A percentile compares a stretch with the other conserved stretches of the same genome.
phyloP scores from a whole-genome alignment of 2,888 invertebrate genomes.

The Kryphioiulus occultus region DNA sequence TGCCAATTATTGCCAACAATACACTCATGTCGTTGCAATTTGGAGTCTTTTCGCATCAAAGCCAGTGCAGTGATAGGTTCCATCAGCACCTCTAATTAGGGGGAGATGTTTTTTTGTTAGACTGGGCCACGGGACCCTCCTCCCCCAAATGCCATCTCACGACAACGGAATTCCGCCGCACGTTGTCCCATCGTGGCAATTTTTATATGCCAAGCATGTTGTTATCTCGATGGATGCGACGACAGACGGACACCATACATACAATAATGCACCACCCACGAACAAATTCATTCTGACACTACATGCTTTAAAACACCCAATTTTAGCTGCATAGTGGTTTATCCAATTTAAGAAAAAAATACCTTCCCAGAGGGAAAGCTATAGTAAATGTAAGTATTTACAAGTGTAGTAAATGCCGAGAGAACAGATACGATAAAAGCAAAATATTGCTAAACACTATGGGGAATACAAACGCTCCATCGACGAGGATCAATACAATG shows the following conservation, averaged over 20 bases:
- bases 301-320: neutral
- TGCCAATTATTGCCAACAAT: conserved; percentile 33
- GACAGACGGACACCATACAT: conserved; percentile 31
- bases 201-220: neutral
- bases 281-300: neutral
- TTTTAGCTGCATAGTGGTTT: conserved; percentile 21
- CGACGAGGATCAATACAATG: no score
- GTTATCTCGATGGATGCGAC: conserved; percentile 22
- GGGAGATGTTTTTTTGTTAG: neutral
- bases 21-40: neutral
- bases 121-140: conserved; percentile 28
- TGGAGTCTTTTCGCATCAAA: conserved; percentile 14
- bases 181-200: conserved; percentile 13
- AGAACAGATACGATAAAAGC: neutral
- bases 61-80: conserved; percentile 11
- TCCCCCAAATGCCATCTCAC: neutral
- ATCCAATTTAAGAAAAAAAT: neutral
- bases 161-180: neutral
- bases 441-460: neutral
- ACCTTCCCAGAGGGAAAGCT: neutral
- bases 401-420: neutral
- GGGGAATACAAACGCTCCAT: no score
- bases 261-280: conserved; percentile 32
- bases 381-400: neutral
- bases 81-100: conserved; percentile 28